Base-by-base conservation (phyloP, 2,797 vertebrate species). In the Sebastes itinus region DNA sequence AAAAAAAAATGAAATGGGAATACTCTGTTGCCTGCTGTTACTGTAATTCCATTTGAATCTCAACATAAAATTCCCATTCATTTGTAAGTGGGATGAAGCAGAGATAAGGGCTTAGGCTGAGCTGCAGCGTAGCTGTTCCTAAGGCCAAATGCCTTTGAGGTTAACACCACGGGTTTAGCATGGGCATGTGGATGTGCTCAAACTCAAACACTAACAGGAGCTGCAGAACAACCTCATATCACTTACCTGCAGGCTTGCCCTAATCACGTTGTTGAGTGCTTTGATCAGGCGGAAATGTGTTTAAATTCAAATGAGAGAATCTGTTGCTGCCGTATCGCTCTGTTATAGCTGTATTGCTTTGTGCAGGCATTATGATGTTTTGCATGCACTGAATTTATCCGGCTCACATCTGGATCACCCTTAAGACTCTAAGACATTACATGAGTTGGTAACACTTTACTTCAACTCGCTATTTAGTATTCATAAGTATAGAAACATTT, bases 61-160 rank as follows among this genome's bases (percentile, higher is more conserved):
- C 58, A n/a, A 82, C 77, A 90, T 83, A 72, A 89, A 72, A 89
- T 89, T 90, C 78, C 80, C 78, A 86, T 89, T 91, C 72, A 78
- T 91, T 82, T 85, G 75, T 86, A 73, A 89, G 82, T 76, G 81
- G 82, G 80, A 83, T 91, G 80, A 85, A 82, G 84, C 80, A 1
- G 56, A 83, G 81, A 77, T 70, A 38, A 86, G 52, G 56, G 82
- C 81, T 90, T 79, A 82, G 62, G 77, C 80, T 85, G 77, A 86
- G 85, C 83, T 8, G 28, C 35, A 14, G 80, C 30, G 1, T 69
- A 74, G 80, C 38, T 71, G 69, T 79, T 81, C 80, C 86, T 56
- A 20, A 78, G 84, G 82, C 78, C 82, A 82, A 77, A 85, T 77
- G 78, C 80, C 67, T 81, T 62, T 33, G 55, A 86, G 82, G 81